phyloP scores from a whole-genome alignment of 2,113 vertebrate species.

The Anthoscopus minutus region DNA sequence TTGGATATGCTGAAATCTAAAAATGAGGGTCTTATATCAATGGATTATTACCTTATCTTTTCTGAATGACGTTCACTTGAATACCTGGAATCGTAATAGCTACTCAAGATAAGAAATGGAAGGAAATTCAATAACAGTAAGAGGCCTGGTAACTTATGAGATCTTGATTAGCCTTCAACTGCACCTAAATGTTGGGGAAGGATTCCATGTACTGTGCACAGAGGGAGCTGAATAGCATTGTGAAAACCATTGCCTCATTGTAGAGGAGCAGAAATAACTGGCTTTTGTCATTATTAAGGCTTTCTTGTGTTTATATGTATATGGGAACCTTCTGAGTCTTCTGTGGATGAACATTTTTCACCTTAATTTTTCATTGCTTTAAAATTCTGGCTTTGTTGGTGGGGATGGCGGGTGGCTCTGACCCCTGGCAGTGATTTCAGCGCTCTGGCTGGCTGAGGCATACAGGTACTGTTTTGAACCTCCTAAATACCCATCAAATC shows the following conservation, averaged over 20 bases:
- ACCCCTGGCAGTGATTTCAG: not conserved
- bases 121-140: constrained; percentile 48
- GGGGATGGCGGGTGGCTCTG: not conserved
- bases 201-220: not conserved
- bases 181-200: not conserved
- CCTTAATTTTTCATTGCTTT: not conserved
- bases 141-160: constrained; percentile 24
- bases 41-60: constrained; percentile 55
- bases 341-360: not conserved
- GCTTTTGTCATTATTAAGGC: not conserved
- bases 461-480: not conserved
- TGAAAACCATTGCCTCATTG: not conserved
- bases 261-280: not conserved
- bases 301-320: not conserved
- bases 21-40: not conserved
- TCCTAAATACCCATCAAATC: not conserved
- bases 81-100: constrained; percentile 39
- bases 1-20: constrained; percentile 43
- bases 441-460: not conserved
- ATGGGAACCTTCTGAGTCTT: not conserved
- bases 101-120: constrained; percentile 49
- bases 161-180: constrained; percentile 34
- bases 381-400: not conserved
- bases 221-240: not conserved
- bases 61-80: constrained; percentile 10